A percentile compares a stretch with the other conserved stretches of the same genome.
Conservation (phyloP, 2,888 invertebrate genomes). For the Argynnis bischoffii region DNA sequence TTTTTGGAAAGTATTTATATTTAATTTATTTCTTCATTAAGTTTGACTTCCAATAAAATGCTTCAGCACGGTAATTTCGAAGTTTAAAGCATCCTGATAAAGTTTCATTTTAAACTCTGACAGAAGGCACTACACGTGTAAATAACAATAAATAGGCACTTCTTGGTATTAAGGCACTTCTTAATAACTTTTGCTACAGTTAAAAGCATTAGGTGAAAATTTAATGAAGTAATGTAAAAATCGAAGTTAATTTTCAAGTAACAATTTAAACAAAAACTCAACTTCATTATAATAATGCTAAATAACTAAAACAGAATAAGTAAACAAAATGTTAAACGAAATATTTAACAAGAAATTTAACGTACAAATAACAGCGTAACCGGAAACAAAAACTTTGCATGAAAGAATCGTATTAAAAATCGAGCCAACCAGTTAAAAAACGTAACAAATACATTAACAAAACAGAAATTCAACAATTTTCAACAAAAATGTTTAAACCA, state of each 20-base stretch:
- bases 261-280: conserved; percentile 16
- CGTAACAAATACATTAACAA: conserved; percentile 38
- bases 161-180: conserved; percentile 68
- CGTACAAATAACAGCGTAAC: conserved; percentile 20
- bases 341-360: conserved; percentile 30
- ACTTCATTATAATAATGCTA: conserved; percentile 27
- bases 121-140: conserved; percentile 51
- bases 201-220: conserved; percentile 8
- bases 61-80: conserved; percentile 25
- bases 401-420: conserved; percentile 8
- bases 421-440: conserved; percentile 19
- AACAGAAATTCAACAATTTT: conserved; percentile 43
- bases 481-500: conserved; percentile 25
- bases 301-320: conserved; percentile 20
- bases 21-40: not conserved
- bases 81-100: conserved; percentile 49
- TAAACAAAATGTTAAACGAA: conserved; percentile 30
- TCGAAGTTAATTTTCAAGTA: not conserved
- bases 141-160: conserved; percentile 56
- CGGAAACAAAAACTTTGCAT: conserved; percentile 5
- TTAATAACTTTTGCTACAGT: conserved; percentile 22
- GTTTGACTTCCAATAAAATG: conserved; percentile 3
- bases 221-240: not conserved
- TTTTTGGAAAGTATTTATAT: conserved; percentile 1
- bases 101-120: conserved; percentile 54